Evolutionary conservation across 92 coral and sea anemone species (phyloP), one percentile per base, ranked within the genome.

Genomic region (Palythoa grandiflora): DNA sequence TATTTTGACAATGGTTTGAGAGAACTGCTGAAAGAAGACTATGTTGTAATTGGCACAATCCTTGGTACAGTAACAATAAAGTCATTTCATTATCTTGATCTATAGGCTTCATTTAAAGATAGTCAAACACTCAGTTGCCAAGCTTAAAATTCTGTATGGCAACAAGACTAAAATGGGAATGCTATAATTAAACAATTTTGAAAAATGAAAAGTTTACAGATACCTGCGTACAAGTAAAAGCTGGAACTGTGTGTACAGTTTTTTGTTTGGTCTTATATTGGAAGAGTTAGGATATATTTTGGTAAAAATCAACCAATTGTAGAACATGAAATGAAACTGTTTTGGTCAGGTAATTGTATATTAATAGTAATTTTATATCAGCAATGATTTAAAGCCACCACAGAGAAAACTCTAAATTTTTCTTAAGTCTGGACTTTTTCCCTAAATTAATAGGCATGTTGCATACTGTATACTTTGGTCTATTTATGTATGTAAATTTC

Each of bases 61-160:
- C 70, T 61, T 61, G 70, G 70, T 61, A 61, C 28, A n/a, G 70
- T 61, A 61, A 61, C 70, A 28, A 61, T 61, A 61, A 61, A 61
- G 70, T 61, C 28, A 61, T 61, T 61, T 16, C 66, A 59, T 14
- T 14, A 59, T 17, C 70, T 61, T 3, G 70, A 61, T 61, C 70
- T 28, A 61, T 61, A 17, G 70, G 70, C 20, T 61, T 61, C 35
- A 61, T 61, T 61, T 61, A 61, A 63, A 63, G 7, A 63, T 9
- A 3, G 28, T 17, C 70, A 63, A 19, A 63, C 70, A 63, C 14
- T 55, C 61, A 6, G 37, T 4, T 19, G 37, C 70, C 70, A 63
- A 63, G 70, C 70, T 63, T 63, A 63, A 63, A 63, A 63, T 63
- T 16, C 70, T 8, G 36, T 19, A 63, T 63, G 21, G 70, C 37